Conservation (phyloP, 2,888 invertebrate species). For the Luffia ferchaultella region DNA sequence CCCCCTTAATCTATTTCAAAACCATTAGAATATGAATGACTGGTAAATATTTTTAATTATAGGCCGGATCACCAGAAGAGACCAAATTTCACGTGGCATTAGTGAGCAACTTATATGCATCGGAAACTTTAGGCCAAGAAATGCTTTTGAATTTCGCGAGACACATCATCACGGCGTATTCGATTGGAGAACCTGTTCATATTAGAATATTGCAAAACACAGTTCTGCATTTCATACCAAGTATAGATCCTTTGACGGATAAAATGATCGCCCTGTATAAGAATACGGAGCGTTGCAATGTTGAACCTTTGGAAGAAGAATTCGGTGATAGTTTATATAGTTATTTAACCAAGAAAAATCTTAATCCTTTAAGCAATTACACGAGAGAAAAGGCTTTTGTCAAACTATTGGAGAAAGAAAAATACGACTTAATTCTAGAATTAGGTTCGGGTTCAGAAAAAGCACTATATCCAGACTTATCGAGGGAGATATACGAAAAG, state of each 20-base stretch:
- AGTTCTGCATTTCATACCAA: constrained; percentile 83
- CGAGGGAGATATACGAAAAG: constrained; percentile 47
- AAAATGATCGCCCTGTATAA: constrained; percentile 36
- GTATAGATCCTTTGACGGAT: constrained; percentile 37
- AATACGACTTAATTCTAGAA: constrained; percentile 76
- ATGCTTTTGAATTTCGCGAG: constrained; percentile 82
- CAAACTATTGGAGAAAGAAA: constrained; percentile 69
- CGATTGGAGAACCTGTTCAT: constrained; percentile 72
- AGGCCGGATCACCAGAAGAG: constrained; percentile 82
- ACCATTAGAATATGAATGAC: too few relatives aligned
- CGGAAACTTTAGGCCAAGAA: constrained; percentile 87
- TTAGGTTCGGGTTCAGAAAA: constrained; percentile 78
- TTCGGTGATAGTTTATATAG: constrained; percentile 72
- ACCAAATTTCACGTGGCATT: constrained; percentile 83
- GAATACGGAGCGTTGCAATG: constrained; percentile 36
- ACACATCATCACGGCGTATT: constrained; percentile 78
- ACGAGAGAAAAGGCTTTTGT: constrained; percentile 69
- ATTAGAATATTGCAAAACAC: constrained; percentile 71
- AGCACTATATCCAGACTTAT: constrained; percentile 56
- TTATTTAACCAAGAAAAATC: constrained; percentile 40
- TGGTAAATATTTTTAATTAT: constrained; percentile 21
- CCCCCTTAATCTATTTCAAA: too few relatives aligned
- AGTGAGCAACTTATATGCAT: constrained; percentile 83
- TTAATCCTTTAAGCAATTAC: constrained; percentile 45
- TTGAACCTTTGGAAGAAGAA: constrained; percentile 56